A percentile compares a stretch with the other conserved stretches of the same genome.
Evolutionary conservation across 2,888 invertebrate species (phyloP).

Genomic region (Drosophila meridiana): DNA sequence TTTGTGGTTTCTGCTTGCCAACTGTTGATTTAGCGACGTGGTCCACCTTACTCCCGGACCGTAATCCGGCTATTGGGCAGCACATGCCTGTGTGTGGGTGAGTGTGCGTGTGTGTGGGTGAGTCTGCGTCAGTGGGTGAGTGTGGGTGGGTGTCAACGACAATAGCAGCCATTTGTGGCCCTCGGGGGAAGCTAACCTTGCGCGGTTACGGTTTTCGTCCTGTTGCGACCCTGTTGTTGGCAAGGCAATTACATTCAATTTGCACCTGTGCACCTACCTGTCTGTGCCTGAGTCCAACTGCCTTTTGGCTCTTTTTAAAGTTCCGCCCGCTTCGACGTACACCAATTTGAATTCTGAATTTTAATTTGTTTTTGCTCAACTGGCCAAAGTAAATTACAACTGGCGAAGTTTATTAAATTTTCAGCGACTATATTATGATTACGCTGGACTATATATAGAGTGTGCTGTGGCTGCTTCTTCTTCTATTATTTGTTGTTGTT

Average conservation of each 20-base stretch:
- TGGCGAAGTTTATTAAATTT: slow-evolving; percentile 50
- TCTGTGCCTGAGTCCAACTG: not conserved
- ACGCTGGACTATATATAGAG: slow-evolving; percentile 26
- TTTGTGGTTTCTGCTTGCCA: slow-evolving; percentile 61
- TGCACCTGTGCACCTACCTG: slow-evolving; percentile 51
- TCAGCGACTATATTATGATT: slow-evolving; percentile 34
- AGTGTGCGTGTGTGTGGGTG: slow-evolving; percentile 8
- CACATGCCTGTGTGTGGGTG: slow-evolving; percentile 1
- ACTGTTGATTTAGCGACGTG: slow-evolving; percentile 74
- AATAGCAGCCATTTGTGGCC: slow-evolving; percentile 62
- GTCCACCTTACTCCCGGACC: slow-evolving; percentile 24
- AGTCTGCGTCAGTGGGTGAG: not conserved
- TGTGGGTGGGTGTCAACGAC: slow-evolving; percentile 62
- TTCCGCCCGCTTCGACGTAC: not conserved
- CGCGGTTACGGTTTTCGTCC: slow-evolving; percentile 56
- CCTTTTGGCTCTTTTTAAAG: slow-evolving; percentile 43
- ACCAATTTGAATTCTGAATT: slow-evolving; percentile 32
- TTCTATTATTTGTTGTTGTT: not conserved
- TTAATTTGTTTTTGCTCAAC: slow-evolving; percentile 49
- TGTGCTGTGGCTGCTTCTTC: not conserved
- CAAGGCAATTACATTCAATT: slow-evolving; percentile 78
- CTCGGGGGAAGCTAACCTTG: slow-evolving; percentile 48
- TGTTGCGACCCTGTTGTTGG: slow-evolving; percentile 46
- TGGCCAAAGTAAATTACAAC: slow-evolving; percentile 56
- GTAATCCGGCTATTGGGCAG: slow-evolving; percentile 19